phyloP scores from a whole-genome alignment of 2,113 vertebrate genomes.

The Callipepla squamata region DNA sequence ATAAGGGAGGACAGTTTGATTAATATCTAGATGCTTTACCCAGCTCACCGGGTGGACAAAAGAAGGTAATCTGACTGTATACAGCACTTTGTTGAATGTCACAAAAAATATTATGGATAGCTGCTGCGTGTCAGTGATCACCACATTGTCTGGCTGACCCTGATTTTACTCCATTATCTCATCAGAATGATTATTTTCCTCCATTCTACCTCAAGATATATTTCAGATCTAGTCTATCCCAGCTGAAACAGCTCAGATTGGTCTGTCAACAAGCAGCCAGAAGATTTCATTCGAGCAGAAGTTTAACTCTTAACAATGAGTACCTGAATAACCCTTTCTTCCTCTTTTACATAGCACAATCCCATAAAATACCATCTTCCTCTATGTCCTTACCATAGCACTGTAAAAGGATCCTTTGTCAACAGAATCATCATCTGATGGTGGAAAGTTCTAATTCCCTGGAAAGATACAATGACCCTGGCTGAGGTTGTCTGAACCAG shows the following conservation, averaged over 20 bases:
- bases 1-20: neutral
- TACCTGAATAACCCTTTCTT: neutral
- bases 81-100: neutral
- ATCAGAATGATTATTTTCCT: neutral
- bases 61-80: neutral
- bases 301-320: neutral
- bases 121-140: neutral
- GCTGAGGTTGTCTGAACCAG: neutral
- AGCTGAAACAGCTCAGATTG: slow-evolving; percentile 10
- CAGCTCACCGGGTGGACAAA: neutral
- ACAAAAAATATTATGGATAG: neutral
- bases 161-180: slow-evolving; percentile 24
- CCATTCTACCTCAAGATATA: slow-evolving; percentile 18
- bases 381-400: neutral
- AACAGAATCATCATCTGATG: neutral
- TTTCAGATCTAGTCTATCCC: slow-evolving; percentile 6
- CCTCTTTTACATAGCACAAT: neutral
- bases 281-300: neutral
- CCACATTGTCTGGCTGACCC: neutral
- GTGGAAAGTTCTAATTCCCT: neutral
- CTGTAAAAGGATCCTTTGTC: neutral
- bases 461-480: neutral
- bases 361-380: neutral
- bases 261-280: neutral
- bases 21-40: neutral